Base-by-base conservation (phyloP, 2,888 invertebrate genomes). In the Digitonthophagus gazella region DNA sequence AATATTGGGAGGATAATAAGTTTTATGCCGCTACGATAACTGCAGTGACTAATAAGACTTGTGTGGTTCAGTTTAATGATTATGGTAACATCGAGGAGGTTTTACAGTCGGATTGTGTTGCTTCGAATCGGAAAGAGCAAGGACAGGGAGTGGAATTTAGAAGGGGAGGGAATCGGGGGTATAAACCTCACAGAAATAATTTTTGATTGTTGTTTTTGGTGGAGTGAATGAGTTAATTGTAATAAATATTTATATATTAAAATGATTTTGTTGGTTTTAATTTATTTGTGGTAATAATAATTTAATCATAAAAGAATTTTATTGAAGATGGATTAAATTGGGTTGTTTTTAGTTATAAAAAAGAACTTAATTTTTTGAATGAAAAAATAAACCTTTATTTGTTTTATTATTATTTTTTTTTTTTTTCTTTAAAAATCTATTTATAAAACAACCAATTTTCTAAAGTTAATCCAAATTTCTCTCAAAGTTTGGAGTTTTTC, bases 1-100 rank as follows among this genome's bases (percentile, higher is more conserved):
- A 94, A 78, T 96, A 96, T 83, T 96, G 96, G 96, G 95, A 96
- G 81, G 96, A 96, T 83, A 91, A 92, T 78, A 90, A 90, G 92
- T 93, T 90, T 83, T 95, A 95, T 76, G 91, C 92, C 78, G 94
- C 94, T 8, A 89, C 90, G 80, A 90, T 95, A 61, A 93, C 92
- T 0, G 93, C 90, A 2, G 87, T 93, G 65, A 92, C 93, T 0
- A 89, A 91, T n/a, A 90, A 87, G 75, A 95, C 95, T 0, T 93
- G 92, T 74, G 93, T 94, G 54, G 95, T 96, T 8, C 89, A 90
- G 76, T 96, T 95, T 82, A 86, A 91, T 77, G 95, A 93, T 66
- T 96, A 96, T 81, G 93, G 94, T 58, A 96, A 96, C 82, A 91
- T 92, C 74, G 96, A 96, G 81, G 95, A 96, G 83, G 93, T 96